phyloP scores from a whole-genome alignment of 2,113 vertebrate genomes.

The Psittacus erithacus region DNA sequence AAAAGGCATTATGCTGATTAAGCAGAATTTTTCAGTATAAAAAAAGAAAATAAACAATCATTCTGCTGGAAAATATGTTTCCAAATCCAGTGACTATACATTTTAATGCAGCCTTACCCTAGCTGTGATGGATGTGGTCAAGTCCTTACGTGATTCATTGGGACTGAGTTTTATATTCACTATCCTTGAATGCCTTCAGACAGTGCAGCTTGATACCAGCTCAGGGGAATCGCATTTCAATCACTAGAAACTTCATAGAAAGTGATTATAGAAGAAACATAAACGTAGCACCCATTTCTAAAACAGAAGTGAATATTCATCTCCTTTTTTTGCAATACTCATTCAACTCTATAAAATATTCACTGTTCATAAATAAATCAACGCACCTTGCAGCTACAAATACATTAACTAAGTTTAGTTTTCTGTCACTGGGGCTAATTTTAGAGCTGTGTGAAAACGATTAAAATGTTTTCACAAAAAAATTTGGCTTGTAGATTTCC shows the following conservation, averaged over 20 bases:
- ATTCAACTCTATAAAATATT: slow-evolving; percentile 63
- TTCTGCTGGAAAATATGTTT: background rate
- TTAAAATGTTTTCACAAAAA: slow-evolving; percentile 63
- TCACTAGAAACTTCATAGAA: slow-evolving; percentile 10
- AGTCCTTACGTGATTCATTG: background rate
- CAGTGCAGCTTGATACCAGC: background rate
- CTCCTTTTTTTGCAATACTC: slow-evolving; percentile 21
- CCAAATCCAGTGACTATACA: background rate
- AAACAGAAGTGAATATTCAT: slow-evolving; percentile 53
- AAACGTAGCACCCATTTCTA: slow-evolving; percentile 20
- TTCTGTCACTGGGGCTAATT: slow-evolving; percentile 51
- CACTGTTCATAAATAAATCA: slow-evolving; percentile 68
- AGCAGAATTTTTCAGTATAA: background rate
- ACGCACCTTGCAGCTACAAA: slow-evolving; percentile 43
- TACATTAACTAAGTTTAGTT: slow-evolving; percentile 52
- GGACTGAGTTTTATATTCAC: background rate
- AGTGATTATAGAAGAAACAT: background rate
- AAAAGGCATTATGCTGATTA: background rate
- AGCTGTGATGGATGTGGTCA: background rate
- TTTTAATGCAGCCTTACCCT: background rate
- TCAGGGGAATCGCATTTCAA: background rate
- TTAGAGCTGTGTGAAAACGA: slow-evolving; percentile 43
- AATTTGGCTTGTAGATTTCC: slow-evolving; percentile 35
- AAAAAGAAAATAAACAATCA: background rate
- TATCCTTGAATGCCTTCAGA: background rate